These are phyloP conservation scores for Corvus cornix DNA, from an alignment of 2,113 vertebrate genomes.

Conservation along the genomic window DNA sequence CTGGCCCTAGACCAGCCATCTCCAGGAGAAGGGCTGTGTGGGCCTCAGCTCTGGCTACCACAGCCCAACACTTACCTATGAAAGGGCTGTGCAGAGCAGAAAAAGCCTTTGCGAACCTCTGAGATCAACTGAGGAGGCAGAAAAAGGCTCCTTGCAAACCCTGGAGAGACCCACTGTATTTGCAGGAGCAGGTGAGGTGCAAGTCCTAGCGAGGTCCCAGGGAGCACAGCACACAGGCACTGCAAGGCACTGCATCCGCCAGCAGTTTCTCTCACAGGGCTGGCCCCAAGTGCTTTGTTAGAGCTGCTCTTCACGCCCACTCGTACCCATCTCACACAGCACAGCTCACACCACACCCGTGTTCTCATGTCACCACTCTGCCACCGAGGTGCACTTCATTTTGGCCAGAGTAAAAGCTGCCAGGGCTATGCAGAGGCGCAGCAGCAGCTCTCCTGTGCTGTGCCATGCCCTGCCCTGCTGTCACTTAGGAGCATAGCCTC, in stretches of 20 bases:
- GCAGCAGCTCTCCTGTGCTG: background rate
- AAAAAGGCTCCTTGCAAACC: background rate
- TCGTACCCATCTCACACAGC: rapidly evolving
- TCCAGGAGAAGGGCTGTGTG: background rate
- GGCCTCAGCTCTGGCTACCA: background rate
- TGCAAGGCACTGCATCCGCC: background rate
- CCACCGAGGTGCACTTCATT: rapidly evolving
- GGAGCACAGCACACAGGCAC: rapidly evolving
- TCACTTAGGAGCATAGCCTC: background rate
- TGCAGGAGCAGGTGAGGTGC: background rate
- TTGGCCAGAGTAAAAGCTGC: background rate
- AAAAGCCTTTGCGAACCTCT: background rate
- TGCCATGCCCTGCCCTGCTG: rapidly evolving
- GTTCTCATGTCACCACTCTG: background rate
- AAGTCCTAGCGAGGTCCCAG: rapidly evolving
- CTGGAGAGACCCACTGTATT: background rate
- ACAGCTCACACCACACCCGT: background rate
- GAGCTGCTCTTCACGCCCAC: background rate
- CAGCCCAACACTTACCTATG: background rate
- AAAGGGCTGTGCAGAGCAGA: background rate
- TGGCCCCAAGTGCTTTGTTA: background rate
- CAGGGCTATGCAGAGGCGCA: background rate
- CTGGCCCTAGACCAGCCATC: background rate
- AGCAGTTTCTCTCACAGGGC: rapidly evolving
- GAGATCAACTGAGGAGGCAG: rapidly evolving